phyloP scores from a whole-genome alignment of 2,797 vertebrate species.

The Paramormyrops hopkinsi region DNA sequence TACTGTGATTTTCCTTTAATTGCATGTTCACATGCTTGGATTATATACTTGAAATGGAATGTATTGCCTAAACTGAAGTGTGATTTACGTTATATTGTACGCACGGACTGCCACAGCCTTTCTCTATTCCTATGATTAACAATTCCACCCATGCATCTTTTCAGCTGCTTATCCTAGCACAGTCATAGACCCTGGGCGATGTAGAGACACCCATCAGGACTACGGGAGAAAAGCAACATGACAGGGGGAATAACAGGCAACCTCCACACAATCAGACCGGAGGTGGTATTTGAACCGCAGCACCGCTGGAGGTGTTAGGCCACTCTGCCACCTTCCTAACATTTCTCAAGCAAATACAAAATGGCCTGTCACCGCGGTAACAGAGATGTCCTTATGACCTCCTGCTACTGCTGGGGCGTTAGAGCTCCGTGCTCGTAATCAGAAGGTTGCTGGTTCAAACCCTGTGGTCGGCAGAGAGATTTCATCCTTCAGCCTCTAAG shows the following conservation, averaged over 20 bases:
- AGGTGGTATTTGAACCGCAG: background rate
- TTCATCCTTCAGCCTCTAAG: background rate
- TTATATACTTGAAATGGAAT: background rate
- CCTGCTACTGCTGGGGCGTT: background rate
- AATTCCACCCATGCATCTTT: background rate
- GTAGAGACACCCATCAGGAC: background rate
- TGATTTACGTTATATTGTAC: background rate
- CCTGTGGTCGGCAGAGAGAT: background rate
- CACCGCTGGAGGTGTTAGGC: background rate
- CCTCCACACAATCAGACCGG: background rate
- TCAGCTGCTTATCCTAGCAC: background rate
- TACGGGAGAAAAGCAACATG: background rate
- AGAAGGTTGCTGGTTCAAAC: background rate
- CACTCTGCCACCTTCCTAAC: background rate
- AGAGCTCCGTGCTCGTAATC: background rate
- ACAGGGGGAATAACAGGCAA: background rate
- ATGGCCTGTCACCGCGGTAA: background rate
- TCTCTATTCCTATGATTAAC: too few relatives aligned
- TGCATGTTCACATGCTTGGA: background rate
- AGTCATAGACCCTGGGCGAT: background rate
- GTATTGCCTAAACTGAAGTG: slow-evolving; percentile 8
- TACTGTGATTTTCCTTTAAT: background rate
- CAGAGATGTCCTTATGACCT: background rate
- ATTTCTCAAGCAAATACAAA: background rate
- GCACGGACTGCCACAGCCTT: background rate